phyloP scores from a whole-genome alignment of 2,888 invertebrate genomes.

The Chymomyza caudatula region DNA sequence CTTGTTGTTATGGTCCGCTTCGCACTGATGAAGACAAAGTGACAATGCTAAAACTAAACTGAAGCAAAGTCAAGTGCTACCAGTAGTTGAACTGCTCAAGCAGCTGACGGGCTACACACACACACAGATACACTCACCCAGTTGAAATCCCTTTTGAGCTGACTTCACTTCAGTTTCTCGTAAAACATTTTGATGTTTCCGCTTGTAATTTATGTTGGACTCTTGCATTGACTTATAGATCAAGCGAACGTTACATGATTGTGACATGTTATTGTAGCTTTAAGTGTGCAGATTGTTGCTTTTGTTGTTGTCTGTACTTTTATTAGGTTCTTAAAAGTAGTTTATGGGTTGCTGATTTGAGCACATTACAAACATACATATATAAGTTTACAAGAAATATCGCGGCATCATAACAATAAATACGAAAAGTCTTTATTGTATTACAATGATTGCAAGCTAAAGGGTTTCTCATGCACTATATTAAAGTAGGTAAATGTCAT shows the following conservation, averaged over 20 bases:
- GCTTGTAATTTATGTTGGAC: constrained; percentile 69
- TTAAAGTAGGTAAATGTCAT: no score
- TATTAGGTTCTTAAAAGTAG: constrained; percentile 47
- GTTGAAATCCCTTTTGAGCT: constrained; percentile 59
- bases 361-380: constrained; percentile 22
- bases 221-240: constrained; percentile 67
- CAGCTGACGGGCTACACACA: constrained; percentile 10
- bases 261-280: constrained; percentile 4
- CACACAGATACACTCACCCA: constrained; percentile 33
- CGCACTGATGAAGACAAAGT: constrained; percentile 66
- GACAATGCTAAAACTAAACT: constrained; percentile 68
- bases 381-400: no score
- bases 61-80: constrained; percentile 27
- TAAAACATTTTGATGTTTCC: constrained; percentile 71
- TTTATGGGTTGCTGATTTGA: constrained; percentile 53
- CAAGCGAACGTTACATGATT: constrained; percentile 39
- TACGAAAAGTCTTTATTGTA: no score
- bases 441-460: no score
- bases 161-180: constrained; percentile 27
- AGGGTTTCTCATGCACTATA: no score
- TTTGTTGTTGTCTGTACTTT: constrained; percentile 29
- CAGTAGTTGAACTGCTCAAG: background rate
- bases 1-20: constrained; percentile 50
- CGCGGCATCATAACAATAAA: no score
- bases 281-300: no score